These are phyloP conservation scores for Echinarachnius parma DNA, from an alignment of 53 echinoderm and acorn worm species.

Conservation along the genomic window DNA sequence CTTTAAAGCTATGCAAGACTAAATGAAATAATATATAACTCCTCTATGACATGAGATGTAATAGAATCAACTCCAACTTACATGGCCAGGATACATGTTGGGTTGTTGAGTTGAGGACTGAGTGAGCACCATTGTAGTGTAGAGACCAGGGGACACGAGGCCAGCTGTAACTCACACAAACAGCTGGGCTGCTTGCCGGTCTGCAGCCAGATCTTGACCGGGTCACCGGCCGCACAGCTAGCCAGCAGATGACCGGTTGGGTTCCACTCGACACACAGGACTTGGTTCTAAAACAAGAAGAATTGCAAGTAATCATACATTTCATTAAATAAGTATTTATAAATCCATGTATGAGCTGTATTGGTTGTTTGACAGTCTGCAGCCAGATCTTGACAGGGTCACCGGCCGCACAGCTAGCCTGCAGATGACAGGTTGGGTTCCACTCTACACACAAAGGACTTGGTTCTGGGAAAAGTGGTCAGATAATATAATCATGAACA, in stretches of 20 bases:
- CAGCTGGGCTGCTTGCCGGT: slow-evolving; percentile 51
- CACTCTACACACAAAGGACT: slow-evolving; percentile 70
- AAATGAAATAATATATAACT: too few relatives aligned
- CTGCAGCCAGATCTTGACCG: slow-evolving; percentile 79
- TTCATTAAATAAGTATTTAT: too few relatives aligned
- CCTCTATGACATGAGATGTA: too few relatives aligned
- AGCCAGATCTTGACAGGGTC: slow-evolving; percentile 77
- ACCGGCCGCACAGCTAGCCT: slow-evolving; percentile 75
- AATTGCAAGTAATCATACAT: too few relatives aligned
- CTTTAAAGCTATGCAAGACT: too few relatives aligned
- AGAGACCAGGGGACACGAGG: slow-evolving; percentile 53
- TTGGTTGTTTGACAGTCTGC: slow-evolving; percentile 58
- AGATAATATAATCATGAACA: too few relatives aligned
- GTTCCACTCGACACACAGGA: slow-evolving; percentile 80
- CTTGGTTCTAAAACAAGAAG: slow-evolving; percentile 58
- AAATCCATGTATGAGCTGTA: too few relatives aligned
- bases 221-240: slow-evolving; percentile 67
- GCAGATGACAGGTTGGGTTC: slow-evolving; percentile 87
- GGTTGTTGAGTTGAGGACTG: slow-evolving; percentile 58
- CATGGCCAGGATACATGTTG: slow-evolving; percentile 68
- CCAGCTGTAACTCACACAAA: slow-evolving; percentile 24
- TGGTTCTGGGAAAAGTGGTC: slow-evolving; percentile 81
- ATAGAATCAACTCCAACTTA: too few relatives aligned
- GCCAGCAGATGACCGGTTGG: slow-evolving; percentile 86
- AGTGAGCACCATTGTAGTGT: slow-evolving; percentile 81